Evolutionary conservation across 2,888 invertebrate genomes (phyloP), one percentile per base, ranked within the genome.

Genomic region (Onchidella celtica): DNA sequence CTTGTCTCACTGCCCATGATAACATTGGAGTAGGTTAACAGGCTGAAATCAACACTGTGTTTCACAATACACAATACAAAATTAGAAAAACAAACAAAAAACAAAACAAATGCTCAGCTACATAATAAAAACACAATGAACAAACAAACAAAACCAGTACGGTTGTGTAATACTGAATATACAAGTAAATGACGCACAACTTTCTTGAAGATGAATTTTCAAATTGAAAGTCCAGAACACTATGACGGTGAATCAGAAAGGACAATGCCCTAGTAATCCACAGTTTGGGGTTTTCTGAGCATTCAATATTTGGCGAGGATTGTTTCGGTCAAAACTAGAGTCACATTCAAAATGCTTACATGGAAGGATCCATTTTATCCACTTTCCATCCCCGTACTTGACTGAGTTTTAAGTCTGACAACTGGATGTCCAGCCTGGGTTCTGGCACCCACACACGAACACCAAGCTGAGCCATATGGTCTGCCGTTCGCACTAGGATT

Each of bases 361-460:
- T n/a, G 9, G 47, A 36, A 65, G n/a, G 40, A 21, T 63, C 40
- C 1, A n/a, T 24, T 29, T 36, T 79, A n/a, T 65, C 36, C 2
- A 97, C 97, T 93, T 96, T 96, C 98, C 98, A 99, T 65, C 97
- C 97, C 94, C 97, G 97, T 88, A 99, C 96, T 94, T 98, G 98
- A 80, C 97, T 98, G 81, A 99, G 95, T 86, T 97, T 95, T 87
- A 96, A 96, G 94, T 99, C 98, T 24, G 96, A 96, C 3, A 98
- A 96, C 88, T 96, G 96, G 40, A 99, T 96, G 92, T 98, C 97
- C 81, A 99, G 94, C 0, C 98, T 97, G 90, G 97, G 96, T 92
- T 98, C 98, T 0, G 99, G 98, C 96, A 98, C 97, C 98, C 99
- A 99, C 1, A 99, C 98, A 27, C 97, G 97, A 93, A 98, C 97